A percentile compares a stretch with the other conserved stretches of the same genome.
These are phyloP conservation scores for Vandiemenella viatica DNA, from an alignment of 2,888 invertebrate species.

Conservation along the genomic window DNA sequence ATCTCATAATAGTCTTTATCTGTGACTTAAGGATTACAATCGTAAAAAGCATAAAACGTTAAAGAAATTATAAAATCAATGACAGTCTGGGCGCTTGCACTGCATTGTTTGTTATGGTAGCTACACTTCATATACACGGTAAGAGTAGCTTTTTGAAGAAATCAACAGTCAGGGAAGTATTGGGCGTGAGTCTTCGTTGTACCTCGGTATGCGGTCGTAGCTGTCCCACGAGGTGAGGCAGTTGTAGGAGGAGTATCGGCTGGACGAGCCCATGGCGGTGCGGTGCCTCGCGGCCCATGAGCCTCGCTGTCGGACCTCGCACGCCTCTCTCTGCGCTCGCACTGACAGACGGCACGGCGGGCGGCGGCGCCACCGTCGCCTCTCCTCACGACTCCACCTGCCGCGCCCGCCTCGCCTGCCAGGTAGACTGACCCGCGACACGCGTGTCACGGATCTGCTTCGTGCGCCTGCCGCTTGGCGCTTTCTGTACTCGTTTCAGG, in stretches of 20 bases:
- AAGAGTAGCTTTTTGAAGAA: no score
- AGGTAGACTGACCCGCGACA: neutral
- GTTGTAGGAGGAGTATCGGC: conserved; percentile 77
- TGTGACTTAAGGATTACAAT: no score
- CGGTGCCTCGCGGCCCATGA: neutral
- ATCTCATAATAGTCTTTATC: no score
- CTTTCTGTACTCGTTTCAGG: no score
- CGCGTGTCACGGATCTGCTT: neutral
- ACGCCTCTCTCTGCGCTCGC: neutral
- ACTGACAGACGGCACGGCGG: neutral
- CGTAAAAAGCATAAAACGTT: no score
- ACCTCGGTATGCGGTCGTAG: conserved; percentile 83
- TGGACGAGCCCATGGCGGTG: conserved; percentile 44
- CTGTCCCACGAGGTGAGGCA: conserved; percentile 83
- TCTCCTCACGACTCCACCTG: neutral
- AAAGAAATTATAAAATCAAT: no score
- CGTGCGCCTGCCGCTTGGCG: neutral
- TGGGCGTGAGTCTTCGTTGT: no score
- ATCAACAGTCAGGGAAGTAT: no score
- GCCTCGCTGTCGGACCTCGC: neutral
- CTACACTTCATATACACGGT: no score
- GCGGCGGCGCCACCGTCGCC: neutral
- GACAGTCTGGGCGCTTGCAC: no score
- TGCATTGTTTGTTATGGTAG: no score
- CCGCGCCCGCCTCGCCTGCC: neutral